Conservation (phyloP, 2,797 vertebrate species). For the Typhlichthys subterraneus region DNA sequence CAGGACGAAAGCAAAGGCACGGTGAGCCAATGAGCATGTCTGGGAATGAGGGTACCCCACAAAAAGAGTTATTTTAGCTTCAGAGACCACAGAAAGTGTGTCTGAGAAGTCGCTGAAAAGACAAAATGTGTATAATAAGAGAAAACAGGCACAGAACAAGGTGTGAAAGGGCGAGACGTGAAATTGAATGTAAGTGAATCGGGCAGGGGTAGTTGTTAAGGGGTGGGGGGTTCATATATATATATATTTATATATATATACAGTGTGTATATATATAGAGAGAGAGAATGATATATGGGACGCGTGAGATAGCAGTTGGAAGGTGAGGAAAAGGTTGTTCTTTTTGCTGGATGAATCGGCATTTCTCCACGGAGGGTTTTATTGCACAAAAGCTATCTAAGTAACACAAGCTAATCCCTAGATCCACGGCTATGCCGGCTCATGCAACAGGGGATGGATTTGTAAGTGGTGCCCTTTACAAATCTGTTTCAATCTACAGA, state of each 20-base stretch:
- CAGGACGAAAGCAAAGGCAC: slow-evolving; percentile 53
- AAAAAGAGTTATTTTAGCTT: slow-evolving; percentile 52
- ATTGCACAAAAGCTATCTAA: slow-evolving; percentile 83
- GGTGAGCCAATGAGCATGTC: slow-evolving; percentile 45
- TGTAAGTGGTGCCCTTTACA: slow-evolving; percentile 89
- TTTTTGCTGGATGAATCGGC: slow-evolving; percentile 68
- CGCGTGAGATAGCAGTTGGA: slow-evolving; percentile 5
- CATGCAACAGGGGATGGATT: slow-evolving; percentile 83
- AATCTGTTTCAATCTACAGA: slow-evolving; percentile 80
- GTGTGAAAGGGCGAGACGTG: slow-evolving; percentile 15
- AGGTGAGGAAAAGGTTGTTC: slow-evolving; percentile 35
- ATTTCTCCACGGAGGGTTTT: slow-evolving; percentile 73
- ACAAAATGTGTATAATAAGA: slow-evolving; percentile 9
- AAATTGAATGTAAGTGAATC: neutral
- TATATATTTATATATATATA: neutral
- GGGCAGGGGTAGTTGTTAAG: neutral
- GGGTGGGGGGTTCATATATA: neutral
- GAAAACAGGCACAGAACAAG: slow-evolving; percentile 2
- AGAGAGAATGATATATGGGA: slow-evolving; percentile 8
- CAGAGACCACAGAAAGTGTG: slow-evolving; percentile 37
- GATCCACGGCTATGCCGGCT: slow-evolving; percentile 70
- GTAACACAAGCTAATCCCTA: slow-evolving; percentile 85
- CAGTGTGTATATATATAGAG: neutral
- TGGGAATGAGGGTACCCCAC: slow-evolving; percentile 39
- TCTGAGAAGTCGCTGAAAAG: slow-evolving; percentile 21